Evolutionary conservation across 2,113 vertebrate genomes (phyloP).

Genomic region (Macheiramphus alcinus): DNA sequence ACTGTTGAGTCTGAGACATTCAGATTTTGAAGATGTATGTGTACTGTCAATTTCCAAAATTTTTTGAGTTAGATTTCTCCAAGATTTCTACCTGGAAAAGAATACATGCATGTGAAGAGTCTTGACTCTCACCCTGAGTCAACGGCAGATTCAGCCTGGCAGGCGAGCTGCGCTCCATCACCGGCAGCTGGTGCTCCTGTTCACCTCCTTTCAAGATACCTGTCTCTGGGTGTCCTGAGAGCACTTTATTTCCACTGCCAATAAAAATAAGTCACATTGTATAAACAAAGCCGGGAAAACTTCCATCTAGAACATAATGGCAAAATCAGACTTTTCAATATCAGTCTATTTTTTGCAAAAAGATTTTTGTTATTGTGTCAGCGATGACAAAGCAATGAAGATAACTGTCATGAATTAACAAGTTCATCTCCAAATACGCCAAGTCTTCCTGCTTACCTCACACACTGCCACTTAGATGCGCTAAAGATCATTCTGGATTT

Average conservation of each 20-base stretch:
- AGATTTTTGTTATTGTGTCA: not conserved
- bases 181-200: not conserved
- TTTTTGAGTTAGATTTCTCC: not conserved
- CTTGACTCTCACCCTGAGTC: slow-evolving; percentile 59
- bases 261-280: slow-evolving; percentile 13
- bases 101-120: not conserved
- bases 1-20: not conserved
- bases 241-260: slow-evolving; percentile 50
- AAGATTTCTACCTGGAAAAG: not conserved
- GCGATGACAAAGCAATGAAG: not conserved
- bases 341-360: not conserved
- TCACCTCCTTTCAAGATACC: slow-evolving; percentile 30
- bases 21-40: not conserved
- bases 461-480: not conserved
- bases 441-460: not conserved
- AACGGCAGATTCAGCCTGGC: slow-evolving; percentile 32
- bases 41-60: not conserved
- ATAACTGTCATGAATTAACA: not conserved
- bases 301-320: not conserved
- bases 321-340: not conserved
- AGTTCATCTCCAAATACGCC: not conserved
- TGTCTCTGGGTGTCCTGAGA: not conserved
- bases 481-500: not conserved
- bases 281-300: not conserved
- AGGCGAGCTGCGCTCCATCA: not conserved